Evolutionary conservation across 37 sponge, comb jelly and placozoan species (phyloP).

Genomic region (Eunapius fragilis): DNA sequence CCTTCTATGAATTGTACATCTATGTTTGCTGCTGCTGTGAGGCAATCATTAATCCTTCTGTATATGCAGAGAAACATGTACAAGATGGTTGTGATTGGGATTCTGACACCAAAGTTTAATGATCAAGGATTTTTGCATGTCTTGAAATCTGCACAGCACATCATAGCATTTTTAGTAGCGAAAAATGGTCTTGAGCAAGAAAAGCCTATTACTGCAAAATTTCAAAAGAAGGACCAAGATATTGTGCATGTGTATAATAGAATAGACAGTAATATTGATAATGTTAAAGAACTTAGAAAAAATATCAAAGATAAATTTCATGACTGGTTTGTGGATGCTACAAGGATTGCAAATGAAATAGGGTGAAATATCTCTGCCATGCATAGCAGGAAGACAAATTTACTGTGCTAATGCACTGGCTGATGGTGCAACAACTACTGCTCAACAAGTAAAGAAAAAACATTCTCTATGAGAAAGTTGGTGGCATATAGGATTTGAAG

Average conservation of each 20-base stretch:
- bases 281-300: constrained; percentile 11
- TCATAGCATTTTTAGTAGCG: too few species aligned
- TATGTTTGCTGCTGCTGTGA: too few species aligned
- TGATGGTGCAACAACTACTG: constrained; percentile 13
- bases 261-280: constrained; percentile 30
- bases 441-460: too few species aligned
- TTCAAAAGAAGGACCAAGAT: constrained; percentile 56
- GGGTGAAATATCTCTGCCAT: constrained; percentile 30
- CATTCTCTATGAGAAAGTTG: too few species aligned
- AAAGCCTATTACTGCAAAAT: constrained; percentile 39
- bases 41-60: too few species aligned
- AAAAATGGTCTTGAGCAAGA: constrained; percentile 26
- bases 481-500: too few species aligned
- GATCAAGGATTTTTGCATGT: too few species aligned
- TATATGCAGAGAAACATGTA: too few species aligned
- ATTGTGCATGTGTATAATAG: constrained; percentile 21
- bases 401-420: constrained; percentile 30
- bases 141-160: too few species aligned
- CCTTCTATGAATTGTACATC: too few species aligned
- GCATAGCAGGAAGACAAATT: constrained; percentile 28
- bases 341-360: constrained; percentile 25
- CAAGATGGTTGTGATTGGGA: too few species aligned
- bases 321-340: constrained; percentile 41
- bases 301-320: constrained; percentile 27
- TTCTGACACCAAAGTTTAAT: too few species aligned